A percentile compares a stretch with the other conserved stretches of the same genome.
Conservation (phyloP, 2,797 vertebrate genomes). For the Meda fulgida region DNA sequence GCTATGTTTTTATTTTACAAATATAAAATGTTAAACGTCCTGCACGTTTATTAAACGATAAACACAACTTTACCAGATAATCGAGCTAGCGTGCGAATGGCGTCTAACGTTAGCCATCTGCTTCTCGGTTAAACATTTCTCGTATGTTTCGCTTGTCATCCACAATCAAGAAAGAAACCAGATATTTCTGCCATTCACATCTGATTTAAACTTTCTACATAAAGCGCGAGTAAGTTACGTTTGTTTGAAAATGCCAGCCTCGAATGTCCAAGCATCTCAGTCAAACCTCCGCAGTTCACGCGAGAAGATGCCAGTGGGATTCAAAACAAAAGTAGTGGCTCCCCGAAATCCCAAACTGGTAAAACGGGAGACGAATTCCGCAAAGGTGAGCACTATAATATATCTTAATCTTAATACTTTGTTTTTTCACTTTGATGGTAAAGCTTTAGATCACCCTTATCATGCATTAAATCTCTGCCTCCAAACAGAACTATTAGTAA, state of each 20-base stretch:
- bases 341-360: constrained; percentile 67
- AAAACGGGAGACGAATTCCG: constrained; percentile 62
- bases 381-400: constrained; percentile 65
- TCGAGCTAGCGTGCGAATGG: not conserved
- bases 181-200: not conserved
- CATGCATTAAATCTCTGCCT: constrained; percentile 34
- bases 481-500: not conserved
- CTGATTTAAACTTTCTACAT: not conserved
- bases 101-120: not conserved
- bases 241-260: constrained; percentile 68
- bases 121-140: constrained; percentile 3
- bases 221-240: constrained; percentile 20
- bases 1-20: not conserved
- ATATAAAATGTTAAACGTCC: not conserved
- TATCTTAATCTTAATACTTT: not conserved
- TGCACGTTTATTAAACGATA: not conserved
- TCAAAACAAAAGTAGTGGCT: constrained; percentile 68
- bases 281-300: constrained; percentile 59
- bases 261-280: constrained; percentile 50
- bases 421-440: not conserved
- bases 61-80: constrained; percentile 2
- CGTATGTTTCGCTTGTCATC: constrained; percentile 53
- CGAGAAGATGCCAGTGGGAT: constrained; percentile 60
- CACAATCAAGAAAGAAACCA: constrained; percentile 16
- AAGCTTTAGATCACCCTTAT: constrained; percentile 44